Evolutionary conservation across 2,113 vertebrate species (phyloP), one percentile per base, ranked within the genome.

Genomic region (Chascanopsetta lugubris): DNA sequence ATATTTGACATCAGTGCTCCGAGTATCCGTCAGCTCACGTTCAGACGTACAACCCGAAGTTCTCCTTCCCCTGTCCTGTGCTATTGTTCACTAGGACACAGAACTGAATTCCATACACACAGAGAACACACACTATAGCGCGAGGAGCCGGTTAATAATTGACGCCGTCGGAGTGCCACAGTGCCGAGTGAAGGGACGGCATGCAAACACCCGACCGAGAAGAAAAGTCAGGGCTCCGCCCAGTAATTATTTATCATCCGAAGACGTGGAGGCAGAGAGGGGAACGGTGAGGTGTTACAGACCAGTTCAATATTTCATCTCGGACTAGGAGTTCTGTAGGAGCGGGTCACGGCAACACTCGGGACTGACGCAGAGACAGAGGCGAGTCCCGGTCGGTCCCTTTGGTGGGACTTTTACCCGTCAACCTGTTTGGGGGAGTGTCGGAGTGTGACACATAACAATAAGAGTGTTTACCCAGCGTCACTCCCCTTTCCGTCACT

Each of bases 171-270:
- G 78, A 90, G 79, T 79, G 83, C 74, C 78, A 66, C 59, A 51
- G 75, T 49, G 80, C 79, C 43, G 73, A 74, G 66, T 17, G 67
- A 75, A 70, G 80, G 82, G 72, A 72, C 81, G 47, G 76, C 86
- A 66, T 72, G 79, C 76, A 85, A 88, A 87, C 87, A 83, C 71
- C 66, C n/a, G n/a, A 51, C 57, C 42, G 60, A 82, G 61, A 83
- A 72, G 54, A 82, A 77, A 86, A 88, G 71, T 69, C 87, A 71
- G 77, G 62, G 60, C 77, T 75, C 68, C 24, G 22, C 49, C 56
- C 2, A 79, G 87, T 56, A 90, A 92, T 93, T 90, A 92, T 92
- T 91, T 85, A 92, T 90, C 75, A 86, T 86, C 76, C 55, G 1
- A 32, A 18, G 74, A 70, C 17, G 47, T 18, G 67, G 48, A 72